Percentiles rank a stretch among this genome's conserved stretches.
Evolutionary conservation across 1,140 invertebrate species (phyloP).

Genomic region (Drosophila rufa): DNA sequence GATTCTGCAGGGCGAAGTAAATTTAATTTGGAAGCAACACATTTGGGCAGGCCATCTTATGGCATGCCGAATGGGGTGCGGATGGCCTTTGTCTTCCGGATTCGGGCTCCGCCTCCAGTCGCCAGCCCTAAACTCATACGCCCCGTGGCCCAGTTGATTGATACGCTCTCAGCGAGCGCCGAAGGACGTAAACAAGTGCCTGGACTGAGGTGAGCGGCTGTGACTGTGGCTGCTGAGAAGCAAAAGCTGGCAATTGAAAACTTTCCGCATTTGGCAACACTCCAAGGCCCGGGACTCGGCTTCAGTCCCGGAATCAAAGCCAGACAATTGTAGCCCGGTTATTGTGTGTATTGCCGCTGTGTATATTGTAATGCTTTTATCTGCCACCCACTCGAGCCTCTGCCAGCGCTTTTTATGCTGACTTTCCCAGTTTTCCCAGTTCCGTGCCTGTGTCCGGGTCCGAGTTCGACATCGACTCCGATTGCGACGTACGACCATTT

Average conservation of each 20-base stretch:
- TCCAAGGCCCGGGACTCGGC: conserved; percentile 21
- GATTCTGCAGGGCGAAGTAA: conserved; percentile 19
- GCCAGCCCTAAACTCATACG: conserved; percentile 26
- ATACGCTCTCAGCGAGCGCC: conserved; percentile 45
- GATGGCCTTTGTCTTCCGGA: conserved; percentile 9
- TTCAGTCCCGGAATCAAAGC: conserved; percentile 27
- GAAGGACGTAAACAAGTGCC: conserved; percentile 54
- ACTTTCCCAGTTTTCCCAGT: conserved; percentile 8
- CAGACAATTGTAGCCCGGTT: conserved; percentile 58
- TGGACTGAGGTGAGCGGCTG: conserved; percentile 12
- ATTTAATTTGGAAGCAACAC: conserved; percentile 46
- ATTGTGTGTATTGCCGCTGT: conserved; percentile 32
- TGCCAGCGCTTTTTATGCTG: conserved; percentile 46
- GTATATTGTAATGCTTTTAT: conserved; percentile 43
- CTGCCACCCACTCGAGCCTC: conserved; percentile 19
- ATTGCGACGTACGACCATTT: conserved; percentile 35
- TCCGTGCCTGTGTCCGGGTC: conserved; percentile 14
- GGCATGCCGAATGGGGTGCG: conserved; percentile 8
- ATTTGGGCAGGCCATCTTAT: conserved; percentile 19
- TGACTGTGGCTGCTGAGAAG: conserved; percentile 27
- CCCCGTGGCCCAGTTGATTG: conserved; percentile 62
- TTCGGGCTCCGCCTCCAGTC: not conserved
- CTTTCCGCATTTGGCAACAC: conserved; percentile 58
- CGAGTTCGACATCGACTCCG: conserved; percentile 21
- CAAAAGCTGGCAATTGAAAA: conserved; percentile 64